Evolutionary conservation across 2,888 invertebrate species (phyloP).

Genomic region (Ecdyonurus torrentis): DNA sequence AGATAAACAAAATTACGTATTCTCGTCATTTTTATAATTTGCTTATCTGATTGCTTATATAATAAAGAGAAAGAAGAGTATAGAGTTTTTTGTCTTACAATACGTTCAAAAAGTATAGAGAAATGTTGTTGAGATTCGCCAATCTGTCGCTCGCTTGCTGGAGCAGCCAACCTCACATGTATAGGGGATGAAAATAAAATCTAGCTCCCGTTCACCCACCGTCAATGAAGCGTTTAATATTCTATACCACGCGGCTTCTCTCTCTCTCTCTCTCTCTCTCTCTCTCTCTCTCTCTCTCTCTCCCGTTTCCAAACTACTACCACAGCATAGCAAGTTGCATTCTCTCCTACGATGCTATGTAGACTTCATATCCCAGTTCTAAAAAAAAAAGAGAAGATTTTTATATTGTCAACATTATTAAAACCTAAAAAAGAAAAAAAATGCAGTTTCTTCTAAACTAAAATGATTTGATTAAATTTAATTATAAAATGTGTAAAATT

Average conservation of each 20-base stretch:
- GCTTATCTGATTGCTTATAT: no score
- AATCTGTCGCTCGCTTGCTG: background rate
- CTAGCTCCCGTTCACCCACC: background rate
- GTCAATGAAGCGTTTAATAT: background rate
- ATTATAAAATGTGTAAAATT: no score
- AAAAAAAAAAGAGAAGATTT: background rate
- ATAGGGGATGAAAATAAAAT: background rate
- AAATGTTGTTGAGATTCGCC: background rate
- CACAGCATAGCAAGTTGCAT: background rate
- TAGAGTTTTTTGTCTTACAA: no score
- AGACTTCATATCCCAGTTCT: background rate
- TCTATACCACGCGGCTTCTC: background rate
- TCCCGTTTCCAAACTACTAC: background rate
- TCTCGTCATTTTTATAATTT: no score
- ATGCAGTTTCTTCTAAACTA: no score
- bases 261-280: background rate
- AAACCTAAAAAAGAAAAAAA: no score
- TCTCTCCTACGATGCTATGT: background rate
- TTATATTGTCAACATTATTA: background rate
- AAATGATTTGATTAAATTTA: no score
- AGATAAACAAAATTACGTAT: no score
- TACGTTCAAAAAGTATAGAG: no score
- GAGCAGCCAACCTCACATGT: background rate
- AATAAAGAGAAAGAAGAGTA: no score
- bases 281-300: background rate